Evolutionary conservation across 2,113 vertebrate genomes (phyloP).

Genomic region (Oryzias woworae): DNA sequence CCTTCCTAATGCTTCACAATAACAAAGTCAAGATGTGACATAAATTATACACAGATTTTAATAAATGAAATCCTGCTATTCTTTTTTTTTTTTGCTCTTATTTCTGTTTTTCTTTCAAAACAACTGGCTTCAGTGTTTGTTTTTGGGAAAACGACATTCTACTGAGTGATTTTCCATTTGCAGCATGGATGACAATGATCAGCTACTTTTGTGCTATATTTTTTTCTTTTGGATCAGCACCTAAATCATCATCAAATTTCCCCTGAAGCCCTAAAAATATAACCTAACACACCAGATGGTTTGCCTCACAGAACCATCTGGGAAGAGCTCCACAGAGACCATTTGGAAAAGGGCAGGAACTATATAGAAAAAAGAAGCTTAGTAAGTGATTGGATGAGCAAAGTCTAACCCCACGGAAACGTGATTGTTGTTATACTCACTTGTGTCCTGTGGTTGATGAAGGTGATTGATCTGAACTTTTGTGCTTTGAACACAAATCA

Average conservation of each 20-base stretch:
- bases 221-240: background rate
- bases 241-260: background rate
- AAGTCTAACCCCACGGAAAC: no score
- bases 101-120: background rate
- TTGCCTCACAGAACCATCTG: background rate
- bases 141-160: no score
- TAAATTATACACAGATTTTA: background rate
- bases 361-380: background rate
- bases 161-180: background rate
- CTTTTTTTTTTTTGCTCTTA: background rate
- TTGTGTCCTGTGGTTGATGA: no score
- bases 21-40: slow-evolving; percentile 1
- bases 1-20: slow-evolving; percentile 5
- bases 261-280: background rate
- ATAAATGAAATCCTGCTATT: background rate
- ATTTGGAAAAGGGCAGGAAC: background rate
- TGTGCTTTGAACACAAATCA: no score
- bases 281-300: background rate
- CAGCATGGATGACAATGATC: background rate
- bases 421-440: no score
- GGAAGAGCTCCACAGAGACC: background rate
- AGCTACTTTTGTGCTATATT: background rate
- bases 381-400: no score
- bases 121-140: no score
- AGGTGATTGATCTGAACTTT: no score